Conservation (phyloP, 2,888 invertebrate genomes). For the Beris chalybata region DNA sequence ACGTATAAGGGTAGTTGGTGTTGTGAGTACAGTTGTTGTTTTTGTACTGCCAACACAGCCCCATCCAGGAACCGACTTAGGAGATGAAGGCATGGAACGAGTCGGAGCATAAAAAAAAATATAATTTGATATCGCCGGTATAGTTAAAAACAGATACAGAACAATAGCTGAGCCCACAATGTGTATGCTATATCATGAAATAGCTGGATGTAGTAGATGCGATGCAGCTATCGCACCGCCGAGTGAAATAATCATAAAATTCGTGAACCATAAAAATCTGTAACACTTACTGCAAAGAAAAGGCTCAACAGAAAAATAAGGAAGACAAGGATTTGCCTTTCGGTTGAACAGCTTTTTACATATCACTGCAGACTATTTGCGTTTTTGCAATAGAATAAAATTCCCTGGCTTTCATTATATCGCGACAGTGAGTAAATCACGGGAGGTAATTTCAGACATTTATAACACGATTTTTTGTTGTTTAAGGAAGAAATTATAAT, state of each 20-base stretch:
- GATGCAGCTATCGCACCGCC: conserved; percentile 11
- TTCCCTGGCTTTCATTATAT: too few relatives aligned
- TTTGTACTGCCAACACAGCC: conserved; percentile 6
- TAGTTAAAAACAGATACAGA: conserved; percentile 39
- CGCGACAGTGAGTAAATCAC: too few relatives aligned
- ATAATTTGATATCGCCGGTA: conserved; percentile 39
- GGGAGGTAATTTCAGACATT: too few relatives aligned
- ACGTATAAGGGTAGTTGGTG: conserved; percentile 25
- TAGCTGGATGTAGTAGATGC: neutral
- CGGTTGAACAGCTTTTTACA: too few relatives aligned
- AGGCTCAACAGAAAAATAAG: too few relatives aligned
- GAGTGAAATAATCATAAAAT: conserved; percentile 36
- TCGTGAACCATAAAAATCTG: conserved; percentile 37
- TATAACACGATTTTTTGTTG: too few relatives aligned
- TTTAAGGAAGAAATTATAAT: too few relatives aligned
- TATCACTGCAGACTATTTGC: too few relatives aligned
- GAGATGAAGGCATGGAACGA: conserved; percentile 10
- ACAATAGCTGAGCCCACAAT: conserved; percentile 34
- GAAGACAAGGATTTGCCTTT: too few relatives aligned
- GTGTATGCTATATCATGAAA: conserved; percentile 1
- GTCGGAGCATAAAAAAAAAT: conserved; percentile 32
- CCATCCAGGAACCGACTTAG: conserved; percentile 13
- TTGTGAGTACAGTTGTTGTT: neutral
- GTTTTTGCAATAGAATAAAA: too few relatives aligned
- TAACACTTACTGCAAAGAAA: conserved; percentile 10